Evolutionary conservation across 2,113 vertebrate species (phyloP).

Genomic region (Carettochelys insculpta): DNA sequence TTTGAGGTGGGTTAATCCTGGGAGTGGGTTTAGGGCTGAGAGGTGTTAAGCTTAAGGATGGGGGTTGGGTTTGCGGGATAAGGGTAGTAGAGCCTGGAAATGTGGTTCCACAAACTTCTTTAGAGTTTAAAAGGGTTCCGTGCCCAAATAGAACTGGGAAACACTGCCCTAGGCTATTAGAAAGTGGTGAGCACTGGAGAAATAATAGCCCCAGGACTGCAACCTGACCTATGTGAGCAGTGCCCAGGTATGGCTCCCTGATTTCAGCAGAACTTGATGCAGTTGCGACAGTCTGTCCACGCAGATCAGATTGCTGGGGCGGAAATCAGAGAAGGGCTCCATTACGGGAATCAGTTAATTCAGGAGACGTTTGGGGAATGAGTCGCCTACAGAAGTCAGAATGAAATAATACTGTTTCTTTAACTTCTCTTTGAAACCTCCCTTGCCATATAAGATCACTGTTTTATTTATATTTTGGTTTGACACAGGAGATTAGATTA

Average conservation of each 20-base stretch:
- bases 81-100: too few relatives aligned
- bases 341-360: not conserved
- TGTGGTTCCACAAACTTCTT: too few relatives aligned
- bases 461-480: not conserved
- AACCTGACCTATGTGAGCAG: not conserved
- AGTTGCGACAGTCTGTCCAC: not conserved
- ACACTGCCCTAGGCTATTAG: too few relatives aligned
- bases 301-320: not conserved
- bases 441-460: not conserved
- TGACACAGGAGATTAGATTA: not conserved
- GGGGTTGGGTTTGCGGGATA: too few relatives aligned
- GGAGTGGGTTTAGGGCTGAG: too few relatives aligned
- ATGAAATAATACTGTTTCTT: not conserved
- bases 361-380: not conserved
- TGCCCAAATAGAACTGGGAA: too few relatives aligned
- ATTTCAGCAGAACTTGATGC: not conserved
- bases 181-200: not conserved
- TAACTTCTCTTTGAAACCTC: not conserved
- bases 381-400: not conserved
- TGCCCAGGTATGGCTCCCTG: not conserved
- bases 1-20: too few relatives aligned
- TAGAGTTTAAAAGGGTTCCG: too few relatives aligned
- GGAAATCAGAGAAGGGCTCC: not conserved
- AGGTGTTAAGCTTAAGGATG: too few relatives aligned
- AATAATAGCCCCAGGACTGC: not conserved